Evolutionary conservation across 2,113 vertebrate species (phyloP).

Genomic region (Calidris pugnax): DNA sequence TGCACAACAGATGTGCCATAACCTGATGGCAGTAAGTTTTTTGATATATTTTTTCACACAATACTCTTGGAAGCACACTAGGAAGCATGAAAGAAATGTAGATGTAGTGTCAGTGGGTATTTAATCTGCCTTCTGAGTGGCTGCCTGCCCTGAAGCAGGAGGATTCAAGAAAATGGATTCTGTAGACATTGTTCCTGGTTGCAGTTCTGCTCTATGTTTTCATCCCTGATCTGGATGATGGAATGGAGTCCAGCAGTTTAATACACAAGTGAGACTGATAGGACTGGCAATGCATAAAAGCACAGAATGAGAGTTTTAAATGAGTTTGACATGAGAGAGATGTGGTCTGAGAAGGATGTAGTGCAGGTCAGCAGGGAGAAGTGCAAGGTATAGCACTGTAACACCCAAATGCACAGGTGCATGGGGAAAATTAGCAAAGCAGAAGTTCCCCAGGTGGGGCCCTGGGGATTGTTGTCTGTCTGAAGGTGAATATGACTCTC

Average conservation of each 20-base stretch:
- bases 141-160: neutral
- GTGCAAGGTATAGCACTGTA: neutral
- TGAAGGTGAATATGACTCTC: neutral
- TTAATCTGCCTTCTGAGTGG: neutral
- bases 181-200: neutral
- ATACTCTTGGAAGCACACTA: neutral
- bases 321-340: neutral
- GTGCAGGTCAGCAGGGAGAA: neutral
- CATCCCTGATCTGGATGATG: neutral
- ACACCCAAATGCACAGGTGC: neutral
- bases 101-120: neutral
- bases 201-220: neutral
- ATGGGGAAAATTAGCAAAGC: neutral
- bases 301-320: neutral
- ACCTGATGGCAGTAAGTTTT: neutral
- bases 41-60: neutral
- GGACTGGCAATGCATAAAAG: neutral
- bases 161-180: neutral
- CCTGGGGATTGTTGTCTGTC: too few species aligned
- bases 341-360: neutral
- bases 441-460: neutral
- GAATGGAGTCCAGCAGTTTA: neutral
- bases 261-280: neutral
- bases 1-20: neutral
- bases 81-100: neutral